A percentile compares a stretch with the other conserved stretches of the same genome.
Evolutionary conservation across 1,140 invertebrate genomes (phyloP).

Genomic region (Cylas formicarius): DNA sequence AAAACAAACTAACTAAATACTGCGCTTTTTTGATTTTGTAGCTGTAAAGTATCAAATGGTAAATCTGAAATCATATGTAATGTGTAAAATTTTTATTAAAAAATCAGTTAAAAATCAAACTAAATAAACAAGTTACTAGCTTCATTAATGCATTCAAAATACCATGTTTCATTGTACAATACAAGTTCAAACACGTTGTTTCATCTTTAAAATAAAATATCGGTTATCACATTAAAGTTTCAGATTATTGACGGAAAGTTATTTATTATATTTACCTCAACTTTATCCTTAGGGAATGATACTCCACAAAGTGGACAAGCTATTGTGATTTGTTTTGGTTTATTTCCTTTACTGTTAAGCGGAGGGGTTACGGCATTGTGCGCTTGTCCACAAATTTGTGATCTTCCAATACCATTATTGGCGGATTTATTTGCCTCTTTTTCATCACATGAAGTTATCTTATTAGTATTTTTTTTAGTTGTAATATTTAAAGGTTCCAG

Average conservation of each 20-base stretch:
- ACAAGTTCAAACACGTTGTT: no score
- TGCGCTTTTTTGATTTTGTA: no score
- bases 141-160: no score
- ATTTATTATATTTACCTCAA: constrained; percentile 5
- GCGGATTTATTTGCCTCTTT: not conserved
- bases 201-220: not conserved
- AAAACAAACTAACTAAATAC: no score
- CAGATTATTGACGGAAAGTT: not conserved
- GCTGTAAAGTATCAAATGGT: no score
- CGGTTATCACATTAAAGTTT: constrained; percentile 1
- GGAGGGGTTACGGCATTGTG: not conserved
- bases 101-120: no score
- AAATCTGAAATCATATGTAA: no score
- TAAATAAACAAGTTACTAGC: no score
- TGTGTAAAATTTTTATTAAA: no score
- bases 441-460: not conserved
- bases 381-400: not conserved
- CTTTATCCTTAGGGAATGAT: constrained; percentile 4
- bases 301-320: constrained; percentile 6
- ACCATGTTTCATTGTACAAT: no score
- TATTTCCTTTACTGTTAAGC: not conserved
- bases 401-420: not conserved
- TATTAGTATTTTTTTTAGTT: not conserved
- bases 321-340: not conserved
- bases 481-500: no score